A percentile compares a stretch with the other conserved stretches of the same genome.
phyloP scores from a whole-genome alignment of 2,888 invertebrate genomes.

The Caenorhabditis uteleia region DNA sequence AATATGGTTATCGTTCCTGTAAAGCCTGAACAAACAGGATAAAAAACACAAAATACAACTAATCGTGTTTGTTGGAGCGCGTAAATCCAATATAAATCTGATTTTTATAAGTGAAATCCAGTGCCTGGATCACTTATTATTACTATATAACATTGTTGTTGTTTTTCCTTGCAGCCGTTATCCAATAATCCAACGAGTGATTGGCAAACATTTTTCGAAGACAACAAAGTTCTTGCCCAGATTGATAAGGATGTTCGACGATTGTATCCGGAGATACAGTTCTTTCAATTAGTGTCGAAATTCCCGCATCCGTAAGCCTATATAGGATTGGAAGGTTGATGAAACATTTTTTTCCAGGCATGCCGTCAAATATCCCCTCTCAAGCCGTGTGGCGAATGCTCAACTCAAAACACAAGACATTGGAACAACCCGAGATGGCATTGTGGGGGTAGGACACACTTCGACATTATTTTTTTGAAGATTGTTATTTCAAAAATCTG shows the following conservation, averaged over 20 bases:
- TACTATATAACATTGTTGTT: not conserved
- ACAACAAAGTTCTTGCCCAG: slow-evolving; percentile 94
- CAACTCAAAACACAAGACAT: slow-evolving; percentile 37
- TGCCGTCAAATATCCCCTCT: slow-evolving; percentile 44
- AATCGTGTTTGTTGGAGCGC: slow-evolving; percentile 5
- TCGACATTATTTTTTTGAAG: too few relatives aligned
- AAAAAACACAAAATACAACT: slow-evolving; percentile 1
- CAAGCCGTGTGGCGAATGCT: slow-evolving; percentile 37
- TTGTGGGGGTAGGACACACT: slow-evolving; percentile 23
- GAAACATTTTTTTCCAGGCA: too few relatives aligned
- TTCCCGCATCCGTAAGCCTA: slow-evolving; percentile 76
- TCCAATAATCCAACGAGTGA: slow-evolving; percentile 93
- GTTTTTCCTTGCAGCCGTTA: slow-evolving; percentile 80
- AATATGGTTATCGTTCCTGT: too few relatives aligned
- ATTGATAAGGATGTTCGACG: slow-evolving; percentile 83
- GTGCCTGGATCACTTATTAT: not conserved
- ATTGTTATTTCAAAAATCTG: too few relatives aligned
- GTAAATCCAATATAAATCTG: too few relatives aligned
- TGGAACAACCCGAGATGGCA: slow-evolving; percentile 31
- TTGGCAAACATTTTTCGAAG: slow-evolving; percentile 90
- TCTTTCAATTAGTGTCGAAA: slow-evolving; percentile 92
- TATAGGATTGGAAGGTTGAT: not conserved
- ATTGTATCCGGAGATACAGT: slow-evolving; percentile 91
- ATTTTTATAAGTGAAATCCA: too few relatives aligned
- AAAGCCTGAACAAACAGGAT: too few relatives aligned